These are phyloP conservation scores for Melangyna quadrimaculata DNA, from an alignment of 2,888 invertebrate species.

Conservation along the genomic window DNA sequence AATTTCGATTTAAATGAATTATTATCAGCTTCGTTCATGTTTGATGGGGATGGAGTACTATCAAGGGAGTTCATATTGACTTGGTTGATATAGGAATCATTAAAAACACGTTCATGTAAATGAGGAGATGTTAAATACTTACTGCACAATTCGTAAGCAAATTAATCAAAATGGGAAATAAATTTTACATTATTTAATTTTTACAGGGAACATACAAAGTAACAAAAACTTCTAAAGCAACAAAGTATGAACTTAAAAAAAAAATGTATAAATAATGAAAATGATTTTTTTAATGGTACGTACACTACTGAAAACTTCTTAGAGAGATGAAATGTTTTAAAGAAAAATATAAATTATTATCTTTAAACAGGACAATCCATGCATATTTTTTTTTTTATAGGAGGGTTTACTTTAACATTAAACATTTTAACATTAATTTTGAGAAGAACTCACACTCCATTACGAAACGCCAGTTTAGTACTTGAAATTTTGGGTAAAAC, in stretches of 20 bases:
- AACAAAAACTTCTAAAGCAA: conserved; percentile 23
- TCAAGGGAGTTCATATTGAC: conserved; percentile 80
- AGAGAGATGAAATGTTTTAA: not conserved
- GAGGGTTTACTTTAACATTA: conserved; percentile 5
- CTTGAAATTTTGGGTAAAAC: conserved; percentile 59
- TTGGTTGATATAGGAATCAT: conserved; percentile 82
- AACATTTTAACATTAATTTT: conserved; percentile 7
- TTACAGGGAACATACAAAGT: not conserved
- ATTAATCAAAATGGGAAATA: conserved; percentile 18
- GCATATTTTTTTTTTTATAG: not conserved
- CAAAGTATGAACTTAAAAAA: not conserved
- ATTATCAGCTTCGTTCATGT: conserved; percentile 80
- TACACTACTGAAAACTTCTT: conserved; percentile 52
- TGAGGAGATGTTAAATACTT: conserved; percentile 78
- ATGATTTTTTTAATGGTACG: conserved; percentile 46
- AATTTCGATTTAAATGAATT: conserved; percentile 77
- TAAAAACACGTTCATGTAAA: conserved; percentile 75
- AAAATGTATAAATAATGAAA: not conserved
- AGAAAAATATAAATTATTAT: not conserved
- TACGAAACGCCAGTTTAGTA: conserved; percentile 63
- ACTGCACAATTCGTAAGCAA: conserved; percentile 73
- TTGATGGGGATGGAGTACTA: conserved; percentile 76
- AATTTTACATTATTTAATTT: not conserved
- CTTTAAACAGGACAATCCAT: conserved; percentile 14
- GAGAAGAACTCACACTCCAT: conserved; percentile 63